phyloP scores from a whole-genome alignment of 2,797 vertebrate species.

The Eulemur albifrons region DNA sequence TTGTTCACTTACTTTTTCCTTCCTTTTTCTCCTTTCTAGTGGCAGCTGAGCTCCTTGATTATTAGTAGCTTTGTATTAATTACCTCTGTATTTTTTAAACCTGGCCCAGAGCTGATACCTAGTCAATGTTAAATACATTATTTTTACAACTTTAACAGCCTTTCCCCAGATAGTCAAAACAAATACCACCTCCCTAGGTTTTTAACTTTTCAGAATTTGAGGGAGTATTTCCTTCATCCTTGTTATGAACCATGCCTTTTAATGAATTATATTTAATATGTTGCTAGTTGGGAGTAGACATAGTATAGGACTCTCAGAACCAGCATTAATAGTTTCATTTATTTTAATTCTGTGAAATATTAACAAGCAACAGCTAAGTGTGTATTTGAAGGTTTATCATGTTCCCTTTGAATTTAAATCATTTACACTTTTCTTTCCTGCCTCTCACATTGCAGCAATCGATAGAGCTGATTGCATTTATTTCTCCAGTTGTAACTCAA shows the following conservation, averaged over 20 bases:
- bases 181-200: not conserved
- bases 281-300: not conserved
- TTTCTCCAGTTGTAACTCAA: slow-evolving; percentile 37
- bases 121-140: not conserved
- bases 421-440: not conserved
- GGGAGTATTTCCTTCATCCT: slow-evolving; percentile 1
- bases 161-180: not conserved
- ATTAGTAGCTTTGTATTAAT: not conserved
- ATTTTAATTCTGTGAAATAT: slow-evolving; percentile 10
- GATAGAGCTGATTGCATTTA: slow-evolving; percentile 26
- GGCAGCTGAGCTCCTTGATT: not conserved
- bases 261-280: not conserved
- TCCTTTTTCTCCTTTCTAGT: not conserved
- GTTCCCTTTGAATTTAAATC: not conserved
- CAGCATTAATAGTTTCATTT: not conserved
- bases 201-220: slow-evolving; percentile 24
- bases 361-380: not conserved
- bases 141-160: not conserved
- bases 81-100: slow-evolving; percentile 9
- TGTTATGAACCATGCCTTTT: not conserved
- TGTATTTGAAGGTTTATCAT: not conserved
- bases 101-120: not conserved
- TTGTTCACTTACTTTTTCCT: not conserved
- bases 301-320: not conserved
- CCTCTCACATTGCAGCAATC: not conserved